Evolutionary conservation across 2,113 vertebrate species (phyloP), one percentile per base, ranked within the genome.

Genomic region (Enhydra lutris): DNA sequence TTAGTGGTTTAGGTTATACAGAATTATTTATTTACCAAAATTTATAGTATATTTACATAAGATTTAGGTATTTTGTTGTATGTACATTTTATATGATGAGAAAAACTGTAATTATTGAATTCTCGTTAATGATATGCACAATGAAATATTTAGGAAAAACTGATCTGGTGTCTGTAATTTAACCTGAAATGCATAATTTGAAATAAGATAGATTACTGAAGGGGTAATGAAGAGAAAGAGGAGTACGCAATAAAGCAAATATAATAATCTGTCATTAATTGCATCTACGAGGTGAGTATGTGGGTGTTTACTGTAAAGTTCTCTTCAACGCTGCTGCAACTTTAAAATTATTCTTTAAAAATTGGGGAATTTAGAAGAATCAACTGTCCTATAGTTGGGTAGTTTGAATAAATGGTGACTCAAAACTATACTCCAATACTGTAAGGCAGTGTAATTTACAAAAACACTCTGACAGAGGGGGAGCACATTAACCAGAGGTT

Each of bases 291-390:
- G 1, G 14, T 45, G 4, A 21, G 13, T 71, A 34, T 34, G 39
- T 21, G n/a, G 45, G 4, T 93, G n/a, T 76, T 52, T 45, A 55
- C 29, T 57, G 1, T 78, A 91, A 87, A 79, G 42, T 79, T 36
- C 18, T 69, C 90, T n/a, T 59, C 24, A 93, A 21, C 3, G 21
- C 55, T 47, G 24, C 13, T 79, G 24, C 20, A 93, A 71, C 18
- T 88, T 93, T 95, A 74, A 95, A 93, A 59, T 6, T 86, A 85
- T 80, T 67, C 47, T 81, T 78, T 14, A 52, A 78, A 93, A 86
- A 31, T 74, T n/a, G 85, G 29, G 17, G 20, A 24, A 76, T 59
- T 76, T 47, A 45, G 65, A 81, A 76, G 18, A 92, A 95, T 34
- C 17, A 15, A 29, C 21, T n/a, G 5, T 7, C n/a, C 42, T 71